A percentile compares a stretch with the other conserved stretches of the same genome.
Evolutionary conservation across 2,113 vertebrate genomes (phyloP).

Genomic region (Amblyopsis rosae): DNA sequence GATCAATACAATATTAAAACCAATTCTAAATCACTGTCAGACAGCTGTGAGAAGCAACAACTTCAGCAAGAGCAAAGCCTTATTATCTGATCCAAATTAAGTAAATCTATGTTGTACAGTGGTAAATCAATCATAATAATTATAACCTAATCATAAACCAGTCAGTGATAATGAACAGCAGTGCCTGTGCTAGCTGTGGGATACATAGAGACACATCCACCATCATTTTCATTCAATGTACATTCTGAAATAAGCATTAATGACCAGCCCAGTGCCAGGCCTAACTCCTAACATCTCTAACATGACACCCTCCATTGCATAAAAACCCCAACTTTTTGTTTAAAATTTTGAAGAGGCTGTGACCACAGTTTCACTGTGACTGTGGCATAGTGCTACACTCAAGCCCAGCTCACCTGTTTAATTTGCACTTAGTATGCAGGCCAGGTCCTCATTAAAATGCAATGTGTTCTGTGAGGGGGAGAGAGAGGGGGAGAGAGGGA

Average conservation of each 20-base stretch:
- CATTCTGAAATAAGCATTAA: too few species aligned
- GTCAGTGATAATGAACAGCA: too few species aligned
- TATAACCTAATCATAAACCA: too few species aligned
- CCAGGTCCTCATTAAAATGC: conserved; percentile 72
- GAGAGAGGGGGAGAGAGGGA: background rate
- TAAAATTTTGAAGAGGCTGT: conserved; percentile 70
- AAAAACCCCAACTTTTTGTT: conserved; percentile 63
- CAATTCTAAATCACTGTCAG: too few species aligned
- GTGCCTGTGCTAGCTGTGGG: background rate
- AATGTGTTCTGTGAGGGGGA: conserved; percentile 57
- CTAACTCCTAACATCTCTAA: conserved; percentile 5
- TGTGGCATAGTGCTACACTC: conserved; percentile 57
- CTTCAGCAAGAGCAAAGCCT: too few species aligned
- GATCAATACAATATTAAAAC: too few species aligned
- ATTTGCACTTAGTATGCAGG: conserved; percentile 73
- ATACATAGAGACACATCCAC: background rate
- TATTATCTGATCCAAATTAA: too few species aligned
- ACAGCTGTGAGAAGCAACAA: too few species aligned
- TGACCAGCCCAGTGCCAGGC: too few species aligned
- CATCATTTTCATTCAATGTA: too few species aligned
- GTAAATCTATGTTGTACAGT: too few species aligned
- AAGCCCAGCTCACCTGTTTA: conserved; percentile 58
- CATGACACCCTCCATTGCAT: background rate
- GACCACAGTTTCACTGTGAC: conserved; percentile 47
- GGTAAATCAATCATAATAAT: too few species aligned